Evolutionary conservation across 1,140 invertebrate genomes (phyloP).

Genomic region (Drosophila nigrodunni): DNA sequence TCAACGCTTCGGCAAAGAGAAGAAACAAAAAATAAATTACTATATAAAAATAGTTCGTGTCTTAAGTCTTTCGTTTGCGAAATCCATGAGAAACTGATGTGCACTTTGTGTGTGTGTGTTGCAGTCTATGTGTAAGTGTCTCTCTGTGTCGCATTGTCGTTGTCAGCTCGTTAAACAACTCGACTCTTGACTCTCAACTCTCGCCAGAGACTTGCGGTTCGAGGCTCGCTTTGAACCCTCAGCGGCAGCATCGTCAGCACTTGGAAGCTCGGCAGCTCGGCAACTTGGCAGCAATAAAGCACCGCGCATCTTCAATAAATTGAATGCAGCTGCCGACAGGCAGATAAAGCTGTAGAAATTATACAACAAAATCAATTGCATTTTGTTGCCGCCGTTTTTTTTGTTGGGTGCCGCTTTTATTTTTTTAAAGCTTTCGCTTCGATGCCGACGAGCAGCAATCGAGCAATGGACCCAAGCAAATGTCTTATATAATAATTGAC

Average conservation of each 20-base stretch:
- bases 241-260: background rate
- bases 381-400: constrained; percentile 45
- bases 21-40: constrained; percentile 14
- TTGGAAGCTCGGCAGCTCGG: background rate
- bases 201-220: constrained; percentile 17
- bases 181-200: constrained; percentile 35
- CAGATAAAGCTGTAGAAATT: constrained; percentile 74
- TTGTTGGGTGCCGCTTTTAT: constrained; percentile 43
- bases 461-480: constrained; percentile 33
- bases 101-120: constrained; percentile 6
- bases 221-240: constrained; percentile 15
- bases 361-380: constrained; percentile 79
- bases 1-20: constrained; percentile 12
- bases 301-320: constrained; percentile 74
- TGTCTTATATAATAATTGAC: constrained; percentile 75
- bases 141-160: constrained; percentile 40
- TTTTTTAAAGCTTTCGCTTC: constrained; percentile 56
- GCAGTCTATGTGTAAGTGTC: constrained; percentile 11
- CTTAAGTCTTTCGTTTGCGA: constrained; percentile 71
- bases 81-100: constrained; percentile 41
- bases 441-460: constrained; percentile 41
- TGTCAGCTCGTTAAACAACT: constrained; percentile 53
- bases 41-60: constrained; percentile 43
- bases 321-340: constrained; percentile 71
- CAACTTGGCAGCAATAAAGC: constrained; percentile 57